phyloP scores from a whole-genome alignment of 2,888 invertebrate species.

The Antheraea yamamai region DNA sequence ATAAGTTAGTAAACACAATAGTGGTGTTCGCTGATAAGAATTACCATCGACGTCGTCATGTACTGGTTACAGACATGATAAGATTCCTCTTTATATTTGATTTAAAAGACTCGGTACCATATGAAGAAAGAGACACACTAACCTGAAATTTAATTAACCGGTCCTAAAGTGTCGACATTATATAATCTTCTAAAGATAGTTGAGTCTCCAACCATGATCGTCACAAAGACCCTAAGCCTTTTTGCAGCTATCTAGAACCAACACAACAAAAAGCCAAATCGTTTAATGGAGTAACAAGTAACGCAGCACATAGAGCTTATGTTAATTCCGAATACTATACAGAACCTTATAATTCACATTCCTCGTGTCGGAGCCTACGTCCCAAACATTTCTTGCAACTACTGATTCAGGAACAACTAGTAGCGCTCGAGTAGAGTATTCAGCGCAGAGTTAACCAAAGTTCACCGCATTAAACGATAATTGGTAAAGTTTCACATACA shows the following conservation, averaged over 20 bases:
- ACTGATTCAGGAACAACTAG: conserved; percentile 15
- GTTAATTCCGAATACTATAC: conserved; percentile 11
- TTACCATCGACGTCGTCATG: background rate
- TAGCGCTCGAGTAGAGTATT: conserved; percentile 45
- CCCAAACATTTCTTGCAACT: conserved; percentile 23
- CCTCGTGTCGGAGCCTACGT: conserved; percentile 7
- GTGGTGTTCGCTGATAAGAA: background rate
- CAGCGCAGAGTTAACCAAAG: conserved; percentile 49
- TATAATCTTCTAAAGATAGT: too few species aligned
- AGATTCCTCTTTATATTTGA: background rate
- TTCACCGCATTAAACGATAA: conserved; percentile 71
- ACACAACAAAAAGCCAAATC: background rate
- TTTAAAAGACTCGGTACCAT: background rate
- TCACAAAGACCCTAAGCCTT: background rate
- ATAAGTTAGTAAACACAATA: background rate
- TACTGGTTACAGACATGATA: background rate
- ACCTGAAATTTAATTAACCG: background rate
- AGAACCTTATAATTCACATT: conserved; percentile 15
- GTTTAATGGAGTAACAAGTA: background rate
- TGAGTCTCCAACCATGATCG: too few species aligned
- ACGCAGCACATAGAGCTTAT: background rate
- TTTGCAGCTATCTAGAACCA: background rate
- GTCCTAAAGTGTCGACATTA: too few species aligned
- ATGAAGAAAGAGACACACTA: background rate
- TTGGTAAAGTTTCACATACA: conserved; percentile 70